phyloP scores from a whole-genome alignment of 1,140 invertebrate genomes.

The Cotesia glomerata region DNA sequence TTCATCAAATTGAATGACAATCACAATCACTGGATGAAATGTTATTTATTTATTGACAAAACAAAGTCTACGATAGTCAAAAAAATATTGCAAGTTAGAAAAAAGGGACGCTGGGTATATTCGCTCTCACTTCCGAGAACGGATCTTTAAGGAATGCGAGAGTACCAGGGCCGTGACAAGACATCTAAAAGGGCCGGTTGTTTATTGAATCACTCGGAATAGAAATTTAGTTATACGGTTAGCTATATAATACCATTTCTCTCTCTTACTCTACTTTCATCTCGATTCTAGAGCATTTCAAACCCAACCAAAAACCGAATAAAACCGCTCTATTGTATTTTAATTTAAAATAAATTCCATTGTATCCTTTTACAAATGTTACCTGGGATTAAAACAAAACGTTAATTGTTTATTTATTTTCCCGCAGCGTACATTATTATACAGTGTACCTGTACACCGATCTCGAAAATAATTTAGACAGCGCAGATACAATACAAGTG shows the following conservation, averaged over 20 bases:
- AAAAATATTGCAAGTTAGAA: slow-evolving; percentile 2
- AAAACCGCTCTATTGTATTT: not conserved
- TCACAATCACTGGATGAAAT: too few species aligned
- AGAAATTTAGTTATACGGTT: too few species aligned
- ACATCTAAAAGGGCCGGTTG: slow-evolving; percentile 10
- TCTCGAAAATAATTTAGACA: not conserved
- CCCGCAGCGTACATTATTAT: too few species aligned
- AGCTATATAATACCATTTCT: too few species aligned
- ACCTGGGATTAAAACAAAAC: not conserved
- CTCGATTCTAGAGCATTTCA: too few species aligned
- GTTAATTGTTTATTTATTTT: not conserved
- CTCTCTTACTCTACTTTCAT: too few species aligned
- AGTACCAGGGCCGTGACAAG: slow-evolving; percentile 23
- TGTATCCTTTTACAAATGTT: not conserved
- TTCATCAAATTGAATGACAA: too few species aligned
- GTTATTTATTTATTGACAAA: too few species aligned
- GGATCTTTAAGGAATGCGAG: slow-evolving; percentile 32
- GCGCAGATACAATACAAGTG: not conserved
- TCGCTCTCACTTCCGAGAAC: slow-evolving; percentile 31
- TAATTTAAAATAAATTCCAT: not conserved
- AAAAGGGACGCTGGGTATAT: slow-evolving; percentile 26
- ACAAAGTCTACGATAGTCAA: not conserved
- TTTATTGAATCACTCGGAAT: not conserved
- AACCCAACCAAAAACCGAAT: too few species aligned
- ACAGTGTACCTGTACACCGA: too few species aligned